Evolutionary conservation across 2,888 invertebrate species (phyloP).

Genomic region (Nemotelus pantherinus): DNA sequence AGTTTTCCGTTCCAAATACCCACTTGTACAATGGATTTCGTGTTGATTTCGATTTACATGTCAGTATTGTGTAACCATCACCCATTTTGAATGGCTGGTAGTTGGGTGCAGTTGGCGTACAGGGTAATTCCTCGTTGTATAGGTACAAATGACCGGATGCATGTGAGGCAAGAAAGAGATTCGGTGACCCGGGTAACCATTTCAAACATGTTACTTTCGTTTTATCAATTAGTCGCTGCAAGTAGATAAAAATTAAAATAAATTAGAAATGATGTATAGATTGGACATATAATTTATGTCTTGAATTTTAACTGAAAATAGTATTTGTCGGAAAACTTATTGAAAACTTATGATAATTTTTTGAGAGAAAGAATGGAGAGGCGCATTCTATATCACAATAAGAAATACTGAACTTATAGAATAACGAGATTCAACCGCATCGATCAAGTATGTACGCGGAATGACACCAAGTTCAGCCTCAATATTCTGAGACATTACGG

Average conservation of each 20-base stretch:
- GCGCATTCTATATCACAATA: no score
- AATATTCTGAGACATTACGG: no score
- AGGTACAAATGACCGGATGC: constrained; percentile 96
- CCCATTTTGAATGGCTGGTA: constrained; percentile 96
- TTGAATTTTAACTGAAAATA: no score
- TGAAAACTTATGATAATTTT: no score
- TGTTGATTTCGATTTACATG: constrained; percentile 95
- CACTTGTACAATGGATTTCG: constrained; percentile 95
- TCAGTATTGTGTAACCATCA: constrained; percentile 92
- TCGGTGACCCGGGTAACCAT: constrained; percentile 96
- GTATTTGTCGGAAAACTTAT: no score
- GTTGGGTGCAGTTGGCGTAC: constrained; percentile 88
- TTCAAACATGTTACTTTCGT: constrained; percentile 88
- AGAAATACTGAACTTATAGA: no score
- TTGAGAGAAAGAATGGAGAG: no score
- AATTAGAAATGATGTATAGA: background rate
- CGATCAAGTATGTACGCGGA: no score
- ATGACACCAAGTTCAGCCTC: no score
- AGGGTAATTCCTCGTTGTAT: constrained; percentile 94
- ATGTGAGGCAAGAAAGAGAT: constrained; percentile 94
- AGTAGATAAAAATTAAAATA: constrained; percentile 40
- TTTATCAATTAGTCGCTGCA: constrained; percentile 65
- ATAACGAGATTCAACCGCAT: no score
- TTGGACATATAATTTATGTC: no score
- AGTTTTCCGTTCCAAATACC: constrained; percentile 83